Conservation (phyloP, 2,113 vertebrate species). For the Phrynosoma blainvillii region DNA sequence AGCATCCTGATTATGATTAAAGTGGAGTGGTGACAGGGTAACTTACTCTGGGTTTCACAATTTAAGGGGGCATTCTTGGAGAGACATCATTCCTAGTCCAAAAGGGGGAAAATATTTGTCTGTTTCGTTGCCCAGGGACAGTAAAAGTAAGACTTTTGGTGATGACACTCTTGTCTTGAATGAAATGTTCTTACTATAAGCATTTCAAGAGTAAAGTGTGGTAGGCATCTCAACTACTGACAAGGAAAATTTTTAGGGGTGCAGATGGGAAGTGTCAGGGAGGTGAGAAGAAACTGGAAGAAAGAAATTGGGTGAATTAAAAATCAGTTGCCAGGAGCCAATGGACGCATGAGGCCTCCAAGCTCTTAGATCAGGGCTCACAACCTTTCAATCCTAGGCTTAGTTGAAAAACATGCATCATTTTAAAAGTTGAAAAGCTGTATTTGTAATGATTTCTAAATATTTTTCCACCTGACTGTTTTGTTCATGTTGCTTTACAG, state of each 20-base stretch:
- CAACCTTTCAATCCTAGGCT: neutral
- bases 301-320: neutral
- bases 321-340: neutral
- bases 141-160: neutral
- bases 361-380: neutral
- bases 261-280: neutral
- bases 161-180: neutral
- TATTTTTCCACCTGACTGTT: neutral
- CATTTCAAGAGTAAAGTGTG: neutral
- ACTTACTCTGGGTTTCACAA: neutral
- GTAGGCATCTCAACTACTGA: neutral
- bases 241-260: neutral
- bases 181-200: neutral
- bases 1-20: neutral
- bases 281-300: neutral
- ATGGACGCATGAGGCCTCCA: neutral
- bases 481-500: constrained; percentile 72
- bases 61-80: neutral
- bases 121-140: neutral
- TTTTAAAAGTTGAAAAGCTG: constrained; percentile 11
- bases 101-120: neutral
- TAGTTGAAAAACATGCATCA: neutral
- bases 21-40: neutral
- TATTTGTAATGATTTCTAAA: constrained; percentile 22
- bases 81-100: neutral